Evolutionary conservation across 1,140 invertebrate genomes (phyloP).

Genomic region (Sycobia sp.): DNA sequence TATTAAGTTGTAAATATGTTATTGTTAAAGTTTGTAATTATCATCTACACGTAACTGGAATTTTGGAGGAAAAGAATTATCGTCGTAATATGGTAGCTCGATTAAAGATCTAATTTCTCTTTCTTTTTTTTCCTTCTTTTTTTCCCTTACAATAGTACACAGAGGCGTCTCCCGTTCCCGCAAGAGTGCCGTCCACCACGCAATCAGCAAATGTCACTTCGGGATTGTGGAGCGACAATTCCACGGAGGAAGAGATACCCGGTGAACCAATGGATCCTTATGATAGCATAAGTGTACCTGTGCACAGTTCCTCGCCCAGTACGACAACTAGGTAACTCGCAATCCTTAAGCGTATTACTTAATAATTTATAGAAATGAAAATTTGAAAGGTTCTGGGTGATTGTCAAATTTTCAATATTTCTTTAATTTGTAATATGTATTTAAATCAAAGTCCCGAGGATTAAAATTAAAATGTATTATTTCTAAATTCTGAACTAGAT

Average conservation of each 20-base stretch:
- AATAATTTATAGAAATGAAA: too few relatives aligned
- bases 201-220: not conserved
- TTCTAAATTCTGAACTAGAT: too few relatives aligned
- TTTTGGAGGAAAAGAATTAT: too few relatives aligned
- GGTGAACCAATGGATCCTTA: conserved; percentile 10
- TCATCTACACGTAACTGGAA: not conserved
- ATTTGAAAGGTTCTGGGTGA: too few relatives aligned
- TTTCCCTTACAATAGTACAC: conserved; percentile 10
- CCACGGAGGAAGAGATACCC: not conserved
- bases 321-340: conserved; percentile 9
- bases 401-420: too few relatives aligned
- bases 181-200: not conserved
- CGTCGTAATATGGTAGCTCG: too few relatives aligned
- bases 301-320: not conserved
- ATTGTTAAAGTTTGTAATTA: not conserved
- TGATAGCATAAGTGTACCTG: conserved; percentile 4
- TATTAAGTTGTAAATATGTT: too few relatives aligned
- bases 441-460: too few relatives aligned
- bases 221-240: not conserved
- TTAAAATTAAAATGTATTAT: too few relatives aligned
- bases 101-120: not conserved
- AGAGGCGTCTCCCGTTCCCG: not conserved
- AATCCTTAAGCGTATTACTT: too few relatives aligned
- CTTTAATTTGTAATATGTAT: too few relatives aligned
- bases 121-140: not conserved